phyloP scores from a whole-genome alignment of 2,888 invertebrate species.

The Lasioglossum zephyrum region DNA sequence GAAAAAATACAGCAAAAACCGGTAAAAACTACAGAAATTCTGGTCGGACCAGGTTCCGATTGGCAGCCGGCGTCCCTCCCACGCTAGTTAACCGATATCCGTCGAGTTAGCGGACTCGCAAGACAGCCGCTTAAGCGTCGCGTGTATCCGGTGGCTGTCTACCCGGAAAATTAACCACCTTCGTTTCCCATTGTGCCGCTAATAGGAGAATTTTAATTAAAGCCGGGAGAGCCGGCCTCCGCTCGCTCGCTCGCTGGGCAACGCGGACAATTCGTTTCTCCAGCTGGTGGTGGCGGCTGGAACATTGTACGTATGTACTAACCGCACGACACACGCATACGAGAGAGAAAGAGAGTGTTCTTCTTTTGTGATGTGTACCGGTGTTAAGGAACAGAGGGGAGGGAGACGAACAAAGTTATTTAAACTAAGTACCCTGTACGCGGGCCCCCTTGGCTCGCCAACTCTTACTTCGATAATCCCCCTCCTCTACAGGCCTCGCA shows the following conservation, averaged over 20 bases:
- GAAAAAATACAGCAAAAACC: background rate
- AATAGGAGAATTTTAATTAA: slow-evolving; percentile 69
- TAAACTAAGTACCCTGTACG: slow-evolving; percentile 32
- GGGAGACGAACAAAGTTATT: slow-evolving; percentile 43
- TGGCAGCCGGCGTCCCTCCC: slow-evolving; percentile 14
- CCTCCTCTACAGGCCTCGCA: background rate
- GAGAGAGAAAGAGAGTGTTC: background rate
- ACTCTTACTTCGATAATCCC: slow-evolving; percentile 4
- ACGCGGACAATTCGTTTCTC: slow-evolving; percentile 54
- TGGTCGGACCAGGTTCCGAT: background rate
- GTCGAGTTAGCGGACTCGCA: slow-evolving; percentile 36
- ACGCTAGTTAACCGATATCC: slow-evolving; percentile 31
- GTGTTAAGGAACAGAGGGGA: background rate
- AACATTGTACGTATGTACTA: background rate
- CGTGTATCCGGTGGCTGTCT: slow-evolving; percentile 48
- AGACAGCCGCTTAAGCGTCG: slow-evolving; percentile 38
- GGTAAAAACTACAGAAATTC: background rate
- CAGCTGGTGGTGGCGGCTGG: slow-evolving; percentile 21
- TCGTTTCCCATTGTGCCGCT: slow-evolving; percentile 59
- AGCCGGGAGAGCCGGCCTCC: slow-evolving; percentile 22
- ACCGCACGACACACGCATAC: background rate
- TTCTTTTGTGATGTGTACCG: slow-evolving; percentile 51
- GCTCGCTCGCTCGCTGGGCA: slow-evolving; percentile 15
- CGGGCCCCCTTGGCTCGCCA: background rate
- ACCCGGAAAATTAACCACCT: slow-evolving; percentile 62